Base-by-base conservation (phyloP, 2,113 vertebrate species). In the Chinchilla lanigera region DNA sequence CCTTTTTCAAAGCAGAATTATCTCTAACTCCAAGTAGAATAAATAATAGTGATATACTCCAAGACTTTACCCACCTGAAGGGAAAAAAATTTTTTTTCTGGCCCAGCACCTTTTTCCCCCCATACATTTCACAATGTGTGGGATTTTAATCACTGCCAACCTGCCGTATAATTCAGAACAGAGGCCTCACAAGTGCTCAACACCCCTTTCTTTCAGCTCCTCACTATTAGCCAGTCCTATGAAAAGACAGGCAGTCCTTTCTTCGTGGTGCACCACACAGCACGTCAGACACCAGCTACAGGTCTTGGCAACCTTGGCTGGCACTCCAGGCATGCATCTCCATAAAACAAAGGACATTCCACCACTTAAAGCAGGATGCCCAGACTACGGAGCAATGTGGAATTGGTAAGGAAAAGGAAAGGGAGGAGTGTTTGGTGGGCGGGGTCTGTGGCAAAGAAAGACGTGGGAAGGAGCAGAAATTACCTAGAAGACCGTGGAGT, bases 61-160 rank as follows among this genome's bases (percentile, higher is more conserved):
- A 97, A 98, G 97, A 97, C 96, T 97, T 97, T 71, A 3, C 54
- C 98, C 97, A 98, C 90, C 65, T 71, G 97, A 75, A 92, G 93
- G 96, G 97, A 93, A 93, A 92, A 96, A 97, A 93, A 97, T 96
- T 97, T 98, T 98, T 98, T 97, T 98, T 50, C 96, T 98, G 97
- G 95, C 81, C 54, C 80, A 24, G n/a, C 90, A 86, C 94, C 93
- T 97, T 97, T 86, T 97, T 97, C 81, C 97, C 97, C 95, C 4
- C 96, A 97, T 86, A 96, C 58, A 90, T 97, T 98, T 97, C 97
- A 97, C 0, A 81, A 85, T 78, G 61, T 96, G 89, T 96, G 77
- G 20, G 88, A 96, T 97, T 98, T 98, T 93, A 91, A 94, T 98
- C 96, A 97, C 58, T 60, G 96, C 97, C 96, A 97, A 95, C 82